Base-by-base conservation (phyloP, 1,140 invertebrate genomes). In the Chelonus insularis region DNA sequence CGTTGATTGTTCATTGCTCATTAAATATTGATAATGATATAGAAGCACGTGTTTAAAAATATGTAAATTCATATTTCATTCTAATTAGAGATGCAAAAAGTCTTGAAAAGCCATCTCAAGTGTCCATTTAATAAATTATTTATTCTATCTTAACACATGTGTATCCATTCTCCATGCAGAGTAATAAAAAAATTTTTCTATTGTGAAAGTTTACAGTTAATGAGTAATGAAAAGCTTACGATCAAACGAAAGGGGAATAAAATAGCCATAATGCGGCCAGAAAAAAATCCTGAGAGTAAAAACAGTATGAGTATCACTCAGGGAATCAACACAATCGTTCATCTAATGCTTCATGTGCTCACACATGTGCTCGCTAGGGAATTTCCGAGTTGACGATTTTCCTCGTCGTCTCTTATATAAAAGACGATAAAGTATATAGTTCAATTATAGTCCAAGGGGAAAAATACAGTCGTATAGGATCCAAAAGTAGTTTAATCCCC, bases 351-450 rank as follows among this genome's bases (percentile, higher is more conserved):
- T 68, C 64, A 68, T 66, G 59, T 64, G 70, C 41, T 36, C 4
- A 55, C 52, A 78, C 70, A 76, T 76, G 77, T 79, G 73, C 69
- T 73, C 77, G 73, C 77, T 67, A 72, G 76, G 77, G 78, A 79
- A 77, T 75, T 76, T 72, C 66, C 41, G 16, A 47, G 63, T 47
- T 52, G 47, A 52, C 56, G 52, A 32, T 52, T 43, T 23, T 48
- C 18, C 12, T 43, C 37, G 3, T 18, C 18, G 6, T 36, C 2
- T 60, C 6, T 21, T 25, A 14, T 60, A 50, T 43, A 63, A 43
- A 54, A 62, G 63, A 47, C 23, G 1, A 20, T 32, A 1, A 20
- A 57, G 55, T 62, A 60, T 50, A 60, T 11, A 60, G 23, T 18
- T 16, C 14, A 60, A 39, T 25, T 18, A 14, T n/a, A 14, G 47